A percentile compares a stretch with the other conserved stretches of the same genome.
Evolutionary conservation across 2,113 vertebrate species (phyloP).

Genomic region (Gnathonemus echidnorhynchus): DNA sequence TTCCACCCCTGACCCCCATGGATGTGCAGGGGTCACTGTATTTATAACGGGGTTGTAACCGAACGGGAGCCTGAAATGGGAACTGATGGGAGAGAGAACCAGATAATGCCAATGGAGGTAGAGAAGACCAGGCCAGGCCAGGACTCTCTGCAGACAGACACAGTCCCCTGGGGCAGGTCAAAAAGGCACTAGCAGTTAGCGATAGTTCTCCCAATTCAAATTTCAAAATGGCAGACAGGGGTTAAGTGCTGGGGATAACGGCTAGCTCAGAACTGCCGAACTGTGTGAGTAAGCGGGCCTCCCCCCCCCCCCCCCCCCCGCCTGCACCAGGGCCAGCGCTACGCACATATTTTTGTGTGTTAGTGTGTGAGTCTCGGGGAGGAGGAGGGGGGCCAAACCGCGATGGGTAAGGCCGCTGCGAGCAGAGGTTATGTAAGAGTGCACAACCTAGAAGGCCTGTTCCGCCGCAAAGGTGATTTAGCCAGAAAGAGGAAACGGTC

Average conservation of each 20-base stretch:
- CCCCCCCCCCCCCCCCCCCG: not conserved
- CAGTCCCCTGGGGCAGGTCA: not conserved
- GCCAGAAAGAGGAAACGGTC: slow-evolving; percentile 59
- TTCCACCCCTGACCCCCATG: not conserved
- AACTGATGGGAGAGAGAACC: not conserved
- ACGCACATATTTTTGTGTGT: not conserved
- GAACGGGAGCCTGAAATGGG: not conserved
- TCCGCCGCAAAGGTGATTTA: slow-evolving; percentile 36
- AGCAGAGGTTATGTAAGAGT: slow-evolving; percentile 23
- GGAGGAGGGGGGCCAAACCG: not conserved
- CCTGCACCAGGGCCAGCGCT: not conserved
- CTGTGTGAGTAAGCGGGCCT: not conserved
- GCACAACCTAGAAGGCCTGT: slow-evolving; percentile 33
- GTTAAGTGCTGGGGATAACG: not conserved
- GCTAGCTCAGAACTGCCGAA: not conserved
- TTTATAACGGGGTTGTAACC: not conserved
- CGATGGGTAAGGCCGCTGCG: not conserved
- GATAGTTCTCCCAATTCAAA: not conserved
- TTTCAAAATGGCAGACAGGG: not conserved
- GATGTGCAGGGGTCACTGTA: not conserved
- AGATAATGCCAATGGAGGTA: not conserved
- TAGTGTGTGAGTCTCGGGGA: not conserved
- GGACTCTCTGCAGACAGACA: not conserved
- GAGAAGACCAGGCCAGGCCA: not conserved
- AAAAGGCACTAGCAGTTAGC: not conserved